Conservation (phyloP, 2,797 vertebrate species). For the Allobates femoralis region DNA sequence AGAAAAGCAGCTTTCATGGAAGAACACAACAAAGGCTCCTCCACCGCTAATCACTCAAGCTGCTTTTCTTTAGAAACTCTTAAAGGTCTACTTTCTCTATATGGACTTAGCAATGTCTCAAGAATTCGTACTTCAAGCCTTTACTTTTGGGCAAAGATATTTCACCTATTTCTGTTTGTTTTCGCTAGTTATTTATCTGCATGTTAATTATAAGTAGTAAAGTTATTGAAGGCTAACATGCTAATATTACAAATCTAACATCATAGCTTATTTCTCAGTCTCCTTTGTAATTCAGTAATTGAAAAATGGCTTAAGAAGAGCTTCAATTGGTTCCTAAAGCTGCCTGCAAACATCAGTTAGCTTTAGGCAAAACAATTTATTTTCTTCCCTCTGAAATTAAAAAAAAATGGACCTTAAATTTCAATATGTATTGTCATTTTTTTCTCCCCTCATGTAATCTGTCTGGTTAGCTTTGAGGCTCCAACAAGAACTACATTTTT, state of each 20-base stretch:
- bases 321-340: too few relatives aligned
- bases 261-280: background rate
- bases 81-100: background rate
- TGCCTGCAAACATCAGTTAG: too few relatives aligned
- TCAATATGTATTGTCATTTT: too few relatives aligned
- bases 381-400: too few relatives aligned
- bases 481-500: too few relatives aligned
- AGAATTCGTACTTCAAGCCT: background rate
- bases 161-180: background rate
- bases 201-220: background rate
- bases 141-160: background rate
- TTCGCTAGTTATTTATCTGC: background rate
- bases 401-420: too few relatives aligned
- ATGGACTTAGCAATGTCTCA: background rate
- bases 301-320: too few relatives aligned
- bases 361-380: too few relatives aligned
- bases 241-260: background rate
- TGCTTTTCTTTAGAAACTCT: background rate
- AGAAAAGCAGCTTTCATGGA: constrained; percentile 3
- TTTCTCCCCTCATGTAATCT: too few relatives aligned
- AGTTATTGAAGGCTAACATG: background rate
- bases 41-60: constrained; percentile 10
- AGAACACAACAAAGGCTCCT: background rate
- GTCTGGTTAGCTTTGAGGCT: too few relatives aligned
- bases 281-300: background rate